phyloP scores from a whole-genome alignment of 2,888 invertebrate genomes.

The Phytoseiulus persimilis region DNA sequence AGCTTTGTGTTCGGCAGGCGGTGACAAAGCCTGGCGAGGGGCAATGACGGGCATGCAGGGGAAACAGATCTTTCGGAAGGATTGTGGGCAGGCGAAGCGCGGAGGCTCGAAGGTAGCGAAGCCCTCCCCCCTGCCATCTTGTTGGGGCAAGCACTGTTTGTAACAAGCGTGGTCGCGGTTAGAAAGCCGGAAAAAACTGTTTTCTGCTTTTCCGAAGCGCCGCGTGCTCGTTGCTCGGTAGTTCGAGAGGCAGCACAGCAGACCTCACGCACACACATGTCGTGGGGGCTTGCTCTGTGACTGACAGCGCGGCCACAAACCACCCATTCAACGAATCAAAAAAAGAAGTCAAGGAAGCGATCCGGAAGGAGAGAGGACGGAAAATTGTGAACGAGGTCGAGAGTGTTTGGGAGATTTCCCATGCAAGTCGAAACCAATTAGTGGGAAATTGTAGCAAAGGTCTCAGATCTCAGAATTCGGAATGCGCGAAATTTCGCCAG shows the following conservation, averaged over 20 bases:
- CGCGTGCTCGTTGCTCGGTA: background rate
- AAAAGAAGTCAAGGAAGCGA: background rate
- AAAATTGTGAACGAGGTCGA: background rate
- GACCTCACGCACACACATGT: background rate
- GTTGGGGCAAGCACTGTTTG: background rate
- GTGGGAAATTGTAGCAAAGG: too few species aligned
- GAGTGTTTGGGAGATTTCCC: too few species aligned
- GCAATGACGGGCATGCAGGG: background rate
- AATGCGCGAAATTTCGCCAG: too few species aligned
- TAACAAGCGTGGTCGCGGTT: background rate
- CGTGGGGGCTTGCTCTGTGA: background rate
- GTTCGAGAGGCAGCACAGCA: background rate
- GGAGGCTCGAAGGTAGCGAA: background rate
- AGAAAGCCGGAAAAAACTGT: background rate
- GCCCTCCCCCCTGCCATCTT: background rate
- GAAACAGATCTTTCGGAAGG: background rate
- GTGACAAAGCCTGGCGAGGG: background rate
- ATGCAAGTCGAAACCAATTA: too few species aligned
- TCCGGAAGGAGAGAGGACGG: background rate
- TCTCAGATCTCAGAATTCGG: too few species aligned
- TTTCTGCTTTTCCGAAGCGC: background rate
- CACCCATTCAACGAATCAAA: background rate
- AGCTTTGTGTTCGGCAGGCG: background rate
- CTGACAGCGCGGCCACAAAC: background rate
- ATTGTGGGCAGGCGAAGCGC: background rate